Base-by-base conservation (phyloP, 2,888 invertebrate genomes). In the Marronus borbonicus region DNA sequence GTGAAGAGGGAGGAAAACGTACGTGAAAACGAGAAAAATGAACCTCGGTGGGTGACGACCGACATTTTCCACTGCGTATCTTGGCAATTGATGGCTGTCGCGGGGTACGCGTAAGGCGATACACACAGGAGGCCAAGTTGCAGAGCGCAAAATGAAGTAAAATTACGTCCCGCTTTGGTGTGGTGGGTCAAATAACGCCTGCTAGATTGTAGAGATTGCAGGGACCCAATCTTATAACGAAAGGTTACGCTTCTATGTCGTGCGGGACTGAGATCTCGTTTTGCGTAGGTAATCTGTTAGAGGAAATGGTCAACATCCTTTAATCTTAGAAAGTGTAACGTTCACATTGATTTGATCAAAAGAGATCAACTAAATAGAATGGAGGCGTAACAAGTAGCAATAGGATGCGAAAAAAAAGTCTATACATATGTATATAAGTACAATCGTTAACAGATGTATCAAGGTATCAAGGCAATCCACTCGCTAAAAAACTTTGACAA, bases 31-130 rank as follows among this genome's bases (percentile, higher is more conserved):
- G 17, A 58, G 44, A 44, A 74, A 74, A 74, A 62, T 60, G 20
- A 74, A 60, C 12, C 72, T 74, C 44, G 14, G 39, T 62, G 7
- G 55, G 55, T 10, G 44, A 12, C 44, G 12, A 24, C 44, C 36
- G 44, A 24, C 44, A 74, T 39, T 74, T 74, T 49, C 44, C 60
- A 24, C 24, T 44, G 44, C 14, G 44, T 60, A 60, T 44, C 24
- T 58, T 44, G 44, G 58, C 39, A 74, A 74, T 74, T 74, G 72
- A 74, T 62, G 58, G 72, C 60, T 24, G 58, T 36, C 72, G 44
- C 60, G 72, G 44, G 60, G 8, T 44, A 44, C 44, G 60, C 17
- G 72, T 39, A 74, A 74, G n/a, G 28, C 44, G 72, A 74, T 60
- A 60, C 72, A 74, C 44, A 60, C 44, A 44, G 44, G 60, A 55